Evolutionary conservation across 2,113 vertebrate species (phyloP).

Genomic region (Passer montanus): DNA sequence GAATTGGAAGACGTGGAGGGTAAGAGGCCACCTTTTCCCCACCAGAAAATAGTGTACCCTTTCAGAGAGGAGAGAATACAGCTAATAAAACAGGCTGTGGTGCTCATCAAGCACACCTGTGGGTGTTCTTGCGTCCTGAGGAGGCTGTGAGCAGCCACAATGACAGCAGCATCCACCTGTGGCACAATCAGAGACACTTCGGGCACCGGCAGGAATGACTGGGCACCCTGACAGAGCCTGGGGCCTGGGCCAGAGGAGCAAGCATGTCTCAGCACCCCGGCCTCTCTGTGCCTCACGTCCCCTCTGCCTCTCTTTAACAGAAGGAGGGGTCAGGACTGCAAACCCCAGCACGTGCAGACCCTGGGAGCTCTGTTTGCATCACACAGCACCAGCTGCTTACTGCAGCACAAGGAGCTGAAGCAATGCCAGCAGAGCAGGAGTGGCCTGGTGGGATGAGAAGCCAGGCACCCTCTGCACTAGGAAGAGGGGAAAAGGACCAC

Average conservation of each 20-base stretch:
- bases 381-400: not conserved
- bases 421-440: not conserved
- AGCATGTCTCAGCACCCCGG: not conserved
- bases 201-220: not conserved
- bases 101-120: not conserved
- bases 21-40: not conserved
- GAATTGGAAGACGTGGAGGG: not conserved
- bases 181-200: accelerated
- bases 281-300: not conserved
- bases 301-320: not conserved
- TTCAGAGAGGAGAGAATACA: not conserved
- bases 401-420: not conserved
- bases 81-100: not conserved
- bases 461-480: not conserved
- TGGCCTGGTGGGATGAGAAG: not conserved
- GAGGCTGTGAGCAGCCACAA: not conserved
- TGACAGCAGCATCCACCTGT: not conserved
- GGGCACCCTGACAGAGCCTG: accelerated
- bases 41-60: not conserved
- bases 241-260: accelerated
- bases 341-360: not conserved
- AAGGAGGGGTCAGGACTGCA: not conserved
- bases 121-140: not conserved
- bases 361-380: not conserved
- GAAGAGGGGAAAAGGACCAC: not conserved